phyloP scores from a whole-genome alignment of 2,797 vertebrate species.

The Rhinogobio ventralis region DNA sequence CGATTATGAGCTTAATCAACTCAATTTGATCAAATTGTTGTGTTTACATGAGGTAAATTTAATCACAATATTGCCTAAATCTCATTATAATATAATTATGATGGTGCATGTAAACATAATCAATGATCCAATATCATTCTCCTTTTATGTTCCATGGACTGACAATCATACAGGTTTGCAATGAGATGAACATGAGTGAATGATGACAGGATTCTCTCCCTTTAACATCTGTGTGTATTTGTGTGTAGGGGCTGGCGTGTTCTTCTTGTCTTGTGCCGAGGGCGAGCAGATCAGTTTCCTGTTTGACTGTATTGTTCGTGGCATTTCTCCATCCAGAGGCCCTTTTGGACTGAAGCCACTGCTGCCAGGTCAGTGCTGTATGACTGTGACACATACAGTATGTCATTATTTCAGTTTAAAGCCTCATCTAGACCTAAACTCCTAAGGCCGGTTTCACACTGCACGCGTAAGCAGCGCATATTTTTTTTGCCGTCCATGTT shows the following conservation, averaged over 20 bases:
- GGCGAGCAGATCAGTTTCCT: conserved; percentile 98
- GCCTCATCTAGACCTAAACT: neutral
- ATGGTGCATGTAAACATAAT: too few species aligned
- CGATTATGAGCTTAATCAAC: too few species aligned
- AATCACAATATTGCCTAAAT: too few species aligned
- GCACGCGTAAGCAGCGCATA: too few species aligned
- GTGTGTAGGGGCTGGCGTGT: conserved; percentile 94
- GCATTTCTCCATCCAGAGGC: conserved; percentile 91
- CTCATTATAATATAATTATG: too few species aligned
- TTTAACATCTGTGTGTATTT: conserved; percentile 33
- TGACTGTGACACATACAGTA: neutral
- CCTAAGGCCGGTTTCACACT: too few species aligned
- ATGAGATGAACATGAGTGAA: neutral
- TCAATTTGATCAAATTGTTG: too few species aligned
- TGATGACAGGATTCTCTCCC: neutral
- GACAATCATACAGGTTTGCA: neutral
- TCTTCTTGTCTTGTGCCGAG: conserved; percentile 89
- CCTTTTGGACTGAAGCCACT: conserved; percentile 90
- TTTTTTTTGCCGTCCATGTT: too few species aligned
- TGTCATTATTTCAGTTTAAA: neutral
- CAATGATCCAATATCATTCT: too few species aligned
- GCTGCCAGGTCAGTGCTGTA: conserved; percentile 86
- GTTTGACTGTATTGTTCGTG: conserved; percentile 94
- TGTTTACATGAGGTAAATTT: too few species aligned
- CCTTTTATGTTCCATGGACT: conserved; percentile 5